phyloP scores from a whole-genome alignment of 2,888 invertebrate genomes.

The Andrena bicolor region DNA sequence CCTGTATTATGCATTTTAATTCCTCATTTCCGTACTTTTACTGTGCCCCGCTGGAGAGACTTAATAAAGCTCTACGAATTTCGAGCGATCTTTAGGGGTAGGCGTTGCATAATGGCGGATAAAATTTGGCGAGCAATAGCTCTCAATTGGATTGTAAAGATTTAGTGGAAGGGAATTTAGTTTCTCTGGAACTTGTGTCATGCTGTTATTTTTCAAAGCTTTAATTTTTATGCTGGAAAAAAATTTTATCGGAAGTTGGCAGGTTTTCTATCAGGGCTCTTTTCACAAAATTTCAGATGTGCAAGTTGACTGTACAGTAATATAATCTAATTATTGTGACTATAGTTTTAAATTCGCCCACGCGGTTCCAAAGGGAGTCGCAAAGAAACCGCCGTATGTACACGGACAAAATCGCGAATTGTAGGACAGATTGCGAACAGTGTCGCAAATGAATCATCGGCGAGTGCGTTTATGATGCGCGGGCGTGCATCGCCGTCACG shows the following conservation, averaged over 20 bases:
- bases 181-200: too few species aligned
- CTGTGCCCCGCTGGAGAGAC: not conserved
- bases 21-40: slow-evolving; percentile 53
- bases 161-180: not conserved
- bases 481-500: slow-evolving; percentile 48
- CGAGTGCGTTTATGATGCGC: slow-evolving; percentile 55
- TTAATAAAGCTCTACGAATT: slow-evolving; percentile 12
- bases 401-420: slow-evolving; percentile 18
- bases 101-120: not conserved
- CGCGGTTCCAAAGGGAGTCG: not conserved
- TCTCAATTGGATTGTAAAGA: not conserved
- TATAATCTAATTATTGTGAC: not conserved
- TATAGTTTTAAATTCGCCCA: not conserved
- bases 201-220: too few species aligned
- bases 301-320: not conserved
- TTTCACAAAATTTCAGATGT: not conserved
- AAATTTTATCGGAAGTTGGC: too few species aligned
- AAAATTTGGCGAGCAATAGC: not conserved
- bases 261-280: too few species aligned
- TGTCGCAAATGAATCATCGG: slow-evolving; percentile 54
- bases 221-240: too few species aligned
- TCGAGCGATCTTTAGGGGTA: not conserved
- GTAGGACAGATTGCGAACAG: slow-evolving; percentile 31
- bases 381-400: not conserved
- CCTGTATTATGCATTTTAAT: slow-evolving; percentile 43